Base-by-base conservation (phyloP, 1,140 invertebrate species). In the Cydia splendana region DNA sequence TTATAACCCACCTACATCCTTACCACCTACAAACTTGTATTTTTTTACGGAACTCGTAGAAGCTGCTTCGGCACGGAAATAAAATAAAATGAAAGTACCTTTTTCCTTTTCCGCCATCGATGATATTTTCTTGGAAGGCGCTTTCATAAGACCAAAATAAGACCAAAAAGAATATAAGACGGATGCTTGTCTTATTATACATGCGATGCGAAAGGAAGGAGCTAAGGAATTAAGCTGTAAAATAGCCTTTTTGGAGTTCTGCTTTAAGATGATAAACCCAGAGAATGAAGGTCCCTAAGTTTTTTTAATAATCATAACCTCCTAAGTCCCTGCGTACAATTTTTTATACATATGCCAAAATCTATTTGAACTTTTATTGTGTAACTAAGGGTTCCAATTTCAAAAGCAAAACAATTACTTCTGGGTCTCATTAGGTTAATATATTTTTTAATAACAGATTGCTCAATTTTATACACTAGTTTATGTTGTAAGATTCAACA, bases 91-190 rank as follows among this genome's bases (percentile, higher is more conserved):
- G 15, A 71, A 42, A 18, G 48, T 53, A 45, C 20, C 34, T 18
- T 74, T 74, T 20, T 45, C 73, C 24, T 38, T 24, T 57, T 74
- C 18, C 18, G 15, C 18, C 5, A 57, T 51, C 7, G 18, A 51
- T 53, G 30, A 42, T 71, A 71, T 71, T 42, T 71, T 71, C 67
- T 71, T 18, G 34, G 67, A 71, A 71, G 30, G 30, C n/a, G 67
- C 34, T 71, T 71, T 38, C 67, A 45, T 45, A 71, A 75, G 34
- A 18, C 20, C n/a, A n/a, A n/a, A n/a, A n/a, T n/a, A n/a, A n/a
- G n/a, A n/a, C n/a, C n/a, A n/a, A n/a, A n/a, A n/a, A n/a, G n/a
- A n/a, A n/a, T n/a, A n/a, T n/a, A n/a, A 75, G 34, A 18, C 20
- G 67, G 30, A 42, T 71, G 15, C 74, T 75, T n/a, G 74, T 9